Conservation (phyloP, 2,888 invertebrate species). For the Limnephilus rhombicus region DNA sequence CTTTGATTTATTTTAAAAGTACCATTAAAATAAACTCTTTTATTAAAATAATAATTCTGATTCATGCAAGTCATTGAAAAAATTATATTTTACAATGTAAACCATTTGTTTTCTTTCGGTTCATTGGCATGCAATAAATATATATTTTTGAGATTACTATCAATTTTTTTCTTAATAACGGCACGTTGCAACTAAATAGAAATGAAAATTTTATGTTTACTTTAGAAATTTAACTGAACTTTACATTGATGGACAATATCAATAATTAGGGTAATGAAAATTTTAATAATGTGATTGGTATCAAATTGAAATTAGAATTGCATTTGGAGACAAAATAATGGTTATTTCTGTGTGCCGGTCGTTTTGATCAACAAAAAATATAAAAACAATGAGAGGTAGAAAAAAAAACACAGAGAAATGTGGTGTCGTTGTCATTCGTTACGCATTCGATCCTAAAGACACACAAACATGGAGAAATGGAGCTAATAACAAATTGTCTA, state of each 20-base stretch:
- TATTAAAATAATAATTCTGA: neutral
- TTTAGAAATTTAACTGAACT: neutral
- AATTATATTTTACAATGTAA: neutral
- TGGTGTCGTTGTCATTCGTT: conserved; percentile 15
- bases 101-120: neutral
- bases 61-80: neutral
- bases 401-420: conserved; percentile 21
- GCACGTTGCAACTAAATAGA: too few relatives aligned
- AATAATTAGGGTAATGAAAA: neutral
- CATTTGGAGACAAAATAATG: too few relatives aligned
- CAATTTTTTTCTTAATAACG: neutral
- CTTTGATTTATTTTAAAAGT: too few relatives aligned
- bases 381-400: neutral
- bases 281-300: neutral
- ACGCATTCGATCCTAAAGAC: conserved; percentile 3
- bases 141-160: neutral
- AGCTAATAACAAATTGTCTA: conserved; percentile 11
- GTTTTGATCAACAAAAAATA: neutral
- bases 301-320: neutral
- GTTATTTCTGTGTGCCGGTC: neutral
- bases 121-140: neutral
- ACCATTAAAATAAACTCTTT: neutral
- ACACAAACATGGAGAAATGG: conserved; percentile 6
- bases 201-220: neutral
- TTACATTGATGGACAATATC: neutral